Conservation (phyloP, 2,797 vertebrate genomes). For the Distichodus sexfasciatus region DNA sequence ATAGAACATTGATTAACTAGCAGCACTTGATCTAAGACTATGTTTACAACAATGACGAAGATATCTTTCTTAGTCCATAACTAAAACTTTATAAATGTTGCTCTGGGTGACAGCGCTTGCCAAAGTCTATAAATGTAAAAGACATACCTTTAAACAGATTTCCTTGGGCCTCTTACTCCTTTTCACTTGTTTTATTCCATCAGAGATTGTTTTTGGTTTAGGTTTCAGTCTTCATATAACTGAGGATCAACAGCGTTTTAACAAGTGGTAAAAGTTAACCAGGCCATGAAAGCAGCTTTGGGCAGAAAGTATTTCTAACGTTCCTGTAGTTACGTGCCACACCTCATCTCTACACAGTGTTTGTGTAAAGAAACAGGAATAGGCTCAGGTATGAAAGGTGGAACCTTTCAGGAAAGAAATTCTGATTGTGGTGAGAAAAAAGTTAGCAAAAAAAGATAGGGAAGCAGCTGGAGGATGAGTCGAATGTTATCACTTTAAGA, state of each 20-base stretch:
- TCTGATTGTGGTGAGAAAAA: conserved; percentile 2
- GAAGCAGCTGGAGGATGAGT: background rate
- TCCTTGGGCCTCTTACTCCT: background rate
- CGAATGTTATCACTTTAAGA: background rate
- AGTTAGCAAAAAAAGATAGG: background rate
- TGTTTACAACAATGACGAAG: too few relatives aligned
- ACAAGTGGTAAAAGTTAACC: background rate
- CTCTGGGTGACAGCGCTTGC: background rate
- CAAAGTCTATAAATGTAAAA: background rate
- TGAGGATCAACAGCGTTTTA: background rate
- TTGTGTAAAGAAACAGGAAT: background rate
- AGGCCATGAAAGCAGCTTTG: background rate
- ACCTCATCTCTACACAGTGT: conserved; percentile 34
- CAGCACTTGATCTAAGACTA: too few relatives aligned
- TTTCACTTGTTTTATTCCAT: conserved; percentile 1
- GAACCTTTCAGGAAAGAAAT: background rate
- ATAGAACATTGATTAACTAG: too few relatives aligned
- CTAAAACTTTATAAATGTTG: background rate
- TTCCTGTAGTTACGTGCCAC: conserved; percentile 15
- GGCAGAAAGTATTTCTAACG: background rate
- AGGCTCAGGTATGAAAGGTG: background rate
- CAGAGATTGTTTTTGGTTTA: background rate
- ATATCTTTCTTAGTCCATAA: too few relatives aligned
- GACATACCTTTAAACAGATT: conserved; percentile 13
- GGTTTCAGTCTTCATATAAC: background rate